These are phyloP conservation scores for Neogale vison DNA, from an alignment of 2,113 vertebrate genomes.

Conservation along the genomic window DNA sequence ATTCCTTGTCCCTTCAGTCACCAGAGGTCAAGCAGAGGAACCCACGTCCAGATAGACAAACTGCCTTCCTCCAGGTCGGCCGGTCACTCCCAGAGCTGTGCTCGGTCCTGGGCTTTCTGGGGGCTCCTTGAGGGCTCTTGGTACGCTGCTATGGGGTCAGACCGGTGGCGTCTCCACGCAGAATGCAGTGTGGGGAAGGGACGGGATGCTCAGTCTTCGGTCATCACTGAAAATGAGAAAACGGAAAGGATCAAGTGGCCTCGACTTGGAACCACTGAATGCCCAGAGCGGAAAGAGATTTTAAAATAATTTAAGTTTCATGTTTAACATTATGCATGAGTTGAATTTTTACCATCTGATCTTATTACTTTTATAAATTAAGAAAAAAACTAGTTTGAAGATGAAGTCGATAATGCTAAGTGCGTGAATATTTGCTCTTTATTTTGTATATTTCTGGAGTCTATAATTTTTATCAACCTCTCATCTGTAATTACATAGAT, in stretches of 20 bases:
- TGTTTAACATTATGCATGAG: conserved; percentile 20
- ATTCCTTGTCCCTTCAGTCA: neutral
- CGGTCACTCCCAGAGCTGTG: neutral
- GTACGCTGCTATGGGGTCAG: neutral
- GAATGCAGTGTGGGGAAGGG: neutral
- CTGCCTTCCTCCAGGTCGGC: neutral
- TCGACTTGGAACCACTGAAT: neutral
- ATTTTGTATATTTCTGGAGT: conserved; percentile 26
- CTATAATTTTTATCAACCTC: conserved; percentile 63
- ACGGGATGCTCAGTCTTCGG: neutral
- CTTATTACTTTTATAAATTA: conserved; percentile 25
- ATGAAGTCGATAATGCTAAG: conserved; percentile 57
- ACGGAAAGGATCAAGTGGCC: neutral
- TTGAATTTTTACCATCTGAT: conserved; percentile 30
- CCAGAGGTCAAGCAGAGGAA: neutral
- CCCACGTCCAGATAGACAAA: neutral
- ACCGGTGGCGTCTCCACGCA: neutral
- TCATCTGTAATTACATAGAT: conserved; percentile 61
- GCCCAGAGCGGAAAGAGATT: conserved; percentile 30
- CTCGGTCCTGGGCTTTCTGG: neutral
- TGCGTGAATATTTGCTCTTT: conserved; percentile 29
- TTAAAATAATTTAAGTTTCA: conserved; percentile 21
- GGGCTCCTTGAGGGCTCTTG: neutral
- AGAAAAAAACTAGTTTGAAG: neutral
- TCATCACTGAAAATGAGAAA: neutral